These are phyloP conservation scores for Lordiphosa andalusiaca DNA, from an alignment of 2,888 invertebrate genomes.

Conservation along the genomic window DNA sequence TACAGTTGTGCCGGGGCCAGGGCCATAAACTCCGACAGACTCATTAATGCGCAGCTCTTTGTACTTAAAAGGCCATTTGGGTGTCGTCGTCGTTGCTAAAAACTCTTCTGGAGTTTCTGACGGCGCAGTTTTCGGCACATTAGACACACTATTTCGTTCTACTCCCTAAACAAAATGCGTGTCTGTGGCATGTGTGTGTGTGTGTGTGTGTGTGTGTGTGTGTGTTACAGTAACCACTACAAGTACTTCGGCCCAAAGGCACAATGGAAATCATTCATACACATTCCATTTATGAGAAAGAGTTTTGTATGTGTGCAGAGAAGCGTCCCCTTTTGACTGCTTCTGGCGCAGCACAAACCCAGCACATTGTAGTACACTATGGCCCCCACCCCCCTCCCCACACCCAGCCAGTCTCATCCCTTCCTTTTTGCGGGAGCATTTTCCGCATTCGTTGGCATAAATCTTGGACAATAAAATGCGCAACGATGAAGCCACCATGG, in stretches of 20 bases:
- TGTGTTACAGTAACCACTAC: conserved; percentile 43
- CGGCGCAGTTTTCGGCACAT: conserved; percentile 52
- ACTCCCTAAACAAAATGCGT: neutral
- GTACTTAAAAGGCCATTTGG: conserved; percentile 50
- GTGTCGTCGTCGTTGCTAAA: conserved; percentile 26
- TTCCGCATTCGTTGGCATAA: conserved; percentile 66
- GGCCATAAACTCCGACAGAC: conserved; percentile 42
- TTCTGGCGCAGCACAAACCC: conserved; percentile 24
- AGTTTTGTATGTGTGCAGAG: conserved; percentile 30
- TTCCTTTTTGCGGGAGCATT: conserved; percentile 35
- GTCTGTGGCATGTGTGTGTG: neutral
- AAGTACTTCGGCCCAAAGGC: conserved; percentile 21
- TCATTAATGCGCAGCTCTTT: conserved; percentile 44
- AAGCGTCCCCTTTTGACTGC: conserved; percentile 28
- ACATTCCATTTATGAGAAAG: conserved; percentile 36
- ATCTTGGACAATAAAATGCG: conserved; percentile 66
- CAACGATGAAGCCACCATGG: conserved; percentile 30
- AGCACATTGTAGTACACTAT: conserved; percentile 24
- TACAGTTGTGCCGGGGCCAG: conserved; percentile 40
- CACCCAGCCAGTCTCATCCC: conserved; percentile 3
- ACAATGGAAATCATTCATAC: conserved; percentile 68
- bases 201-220: conserved; percentile 8
- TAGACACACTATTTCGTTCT: conserved; percentile 22
- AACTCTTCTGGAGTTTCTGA: conserved; percentile 27
- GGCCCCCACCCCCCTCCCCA: conserved; percentile 1